Base-by-base conservation (phyloP, 2,888 invertebrate genomes). In the Teinopalpus imperialis region DNA sequence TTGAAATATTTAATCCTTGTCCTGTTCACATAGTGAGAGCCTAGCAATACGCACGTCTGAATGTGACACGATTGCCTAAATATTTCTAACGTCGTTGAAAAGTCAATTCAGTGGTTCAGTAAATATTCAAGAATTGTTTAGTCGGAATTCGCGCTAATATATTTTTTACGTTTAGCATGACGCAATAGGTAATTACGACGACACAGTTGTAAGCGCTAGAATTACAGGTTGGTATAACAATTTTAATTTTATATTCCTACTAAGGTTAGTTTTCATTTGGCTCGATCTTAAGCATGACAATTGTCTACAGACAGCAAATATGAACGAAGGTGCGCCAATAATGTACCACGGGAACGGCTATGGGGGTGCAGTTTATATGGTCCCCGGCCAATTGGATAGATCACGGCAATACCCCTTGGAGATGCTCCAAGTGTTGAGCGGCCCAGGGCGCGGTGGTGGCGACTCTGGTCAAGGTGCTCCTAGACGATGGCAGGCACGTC, bases 321-420 rank as follows among this genome's bases (percentile, higher is more conserved):
- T 87, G 87, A 81, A 73, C 63, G 88, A 87, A 56, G 81, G 83
- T 43, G 70, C 74, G 43, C 76, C 85, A 39, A 70, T 82, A 57
- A 74, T 85, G 73, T 87, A 78, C 64, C 81, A 82, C 49, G 78
- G 75, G 31, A 74, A 66, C 48, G 73, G 69, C 37, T 76, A 75
- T 32, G 75, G 71, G 51, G 74, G 74, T 21, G 71, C 73, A 43
- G 61, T 80, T 57, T 82, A 72, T 59, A 64, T 75, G 68, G 67
- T 78, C 56, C 61, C 66, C 13, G 74, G 73, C 31, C 72, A 69
- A 50, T 52, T 66, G 21, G 83, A 83, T 56, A 69, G 76, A 14
- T 69, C 69, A 45, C 76, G 80, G 35, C 80, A 81, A 49, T 86
- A 76, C 49, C 75, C 77, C 5, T 56, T 78, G 24, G 83, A 83